phyloP scores from a whole-genome alignment of 1,140 invertebrate genomes.

The Aethina tumida region DNA sequence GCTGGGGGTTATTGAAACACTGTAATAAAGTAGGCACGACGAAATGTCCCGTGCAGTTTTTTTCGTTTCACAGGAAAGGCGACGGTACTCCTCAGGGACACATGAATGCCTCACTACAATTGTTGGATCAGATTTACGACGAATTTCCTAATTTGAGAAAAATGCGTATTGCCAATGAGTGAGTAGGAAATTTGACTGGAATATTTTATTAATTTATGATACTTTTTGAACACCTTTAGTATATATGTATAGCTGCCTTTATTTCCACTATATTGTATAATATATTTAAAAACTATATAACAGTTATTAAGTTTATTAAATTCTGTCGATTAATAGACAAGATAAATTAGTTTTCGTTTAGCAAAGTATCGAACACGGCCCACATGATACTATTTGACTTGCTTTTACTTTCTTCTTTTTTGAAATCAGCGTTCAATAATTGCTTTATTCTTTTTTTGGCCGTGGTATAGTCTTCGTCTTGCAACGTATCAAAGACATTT shows the following conservation, averaged over 20 bases:
- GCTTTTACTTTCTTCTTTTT: constrained; percentile 80
- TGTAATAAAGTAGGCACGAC: constrained; percentile 30
- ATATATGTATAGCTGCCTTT: too few species aligned
- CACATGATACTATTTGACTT: constrained; percentile 90
- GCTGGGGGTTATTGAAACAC: constrained; percentile 37
- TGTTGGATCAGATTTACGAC: constrained; percentile 31
- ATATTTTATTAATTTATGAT: too few species aligned
- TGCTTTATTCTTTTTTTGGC: constrained; percentile 94
- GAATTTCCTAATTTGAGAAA: constrained; percentile 33
- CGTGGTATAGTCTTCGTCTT: constrained; percentile 97
- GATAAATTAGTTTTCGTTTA: too few species aligned
- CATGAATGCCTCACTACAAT: constrained; percentile 28
- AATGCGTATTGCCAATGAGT: constrained; percentile 34
- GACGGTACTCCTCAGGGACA: constrained; percentile 31
- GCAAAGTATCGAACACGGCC: constrained; percentile 97
- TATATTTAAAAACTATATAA: too few species aligned
- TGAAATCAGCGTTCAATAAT: constrained; percentile 92
- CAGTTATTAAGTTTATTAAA: too few species aligned
- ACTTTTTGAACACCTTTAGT: too few species aligned
- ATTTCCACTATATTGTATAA: too few species aligned
- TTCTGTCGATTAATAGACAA: too few species aligned
- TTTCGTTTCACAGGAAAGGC: constrained; percentile 43
- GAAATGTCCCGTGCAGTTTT: constrained; percentile 36
- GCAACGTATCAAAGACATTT: constrained; percentile 97
- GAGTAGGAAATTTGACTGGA: constrained; percentile 5